Base-by-base conservation (phyloP, 2,797 vertebrate genomes). In the Neostethus bicornis region DNA sequence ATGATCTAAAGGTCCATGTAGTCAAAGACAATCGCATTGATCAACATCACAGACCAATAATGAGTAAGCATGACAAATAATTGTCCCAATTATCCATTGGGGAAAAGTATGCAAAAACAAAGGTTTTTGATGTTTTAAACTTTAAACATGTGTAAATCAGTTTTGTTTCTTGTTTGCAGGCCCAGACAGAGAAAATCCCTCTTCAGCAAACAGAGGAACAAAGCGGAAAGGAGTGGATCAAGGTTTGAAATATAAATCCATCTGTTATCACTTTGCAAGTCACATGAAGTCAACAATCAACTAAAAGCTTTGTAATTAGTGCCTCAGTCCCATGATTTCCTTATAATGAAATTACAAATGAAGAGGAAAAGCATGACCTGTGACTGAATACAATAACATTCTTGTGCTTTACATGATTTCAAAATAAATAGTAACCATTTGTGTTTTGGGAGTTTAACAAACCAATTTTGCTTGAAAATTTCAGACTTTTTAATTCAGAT, bases 181-280 rank as follows among this genome's bases (percentile, higher is more conserved):
- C 16, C 11, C 7, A 16, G 65, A 73, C n/a, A 71, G 19, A 51
- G 60, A 66, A 1, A 58, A 73, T 0, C 37, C 5, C 14, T 31
- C 48, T 3, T 26, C 39, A 11, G 38, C 59, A 4, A 73, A 42
- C 48, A 84, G 85, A 68, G 71, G 86, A 45, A 65, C 58, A 67
- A 93, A 93, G 80, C 87, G 92, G 61, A 92, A 90, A 77, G 83
- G 86, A 25, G 48, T 61, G 35, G 87, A 90, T 51, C 79, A 85
- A 92, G 92, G 92, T 93, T 63, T 51, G 84, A 80, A 64, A 68
- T 63, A 43, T 14, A 43, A 7, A 65, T 68, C 37, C 29, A 24
- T 69, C 43, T 56, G 43, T 42, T 29, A 60, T 49, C 59, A 55
- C 45, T 60, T 60, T 66, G 51, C 5, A 5, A 7, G 47, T 85